phyloP scores from a whole-genome alignment of 2,888 invertebrate species.

The Pseudoips prasinana region DNA sequence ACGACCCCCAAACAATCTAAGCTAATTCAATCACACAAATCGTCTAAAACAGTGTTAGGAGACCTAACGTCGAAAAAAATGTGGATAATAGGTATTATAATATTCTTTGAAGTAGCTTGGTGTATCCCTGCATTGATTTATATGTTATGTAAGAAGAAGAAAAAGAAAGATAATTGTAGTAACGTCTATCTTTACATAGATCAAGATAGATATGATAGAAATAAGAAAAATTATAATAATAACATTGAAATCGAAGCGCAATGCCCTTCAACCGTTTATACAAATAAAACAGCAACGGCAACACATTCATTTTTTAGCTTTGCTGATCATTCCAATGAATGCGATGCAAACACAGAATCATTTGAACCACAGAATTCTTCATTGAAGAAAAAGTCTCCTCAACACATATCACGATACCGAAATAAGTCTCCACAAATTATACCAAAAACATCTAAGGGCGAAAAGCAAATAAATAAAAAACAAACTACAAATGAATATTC shows the following conservation, averaged over 20 bases:
- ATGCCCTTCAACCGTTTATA: constrained; percentile 7
- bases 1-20: neutral
- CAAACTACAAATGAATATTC: too few species aligned
- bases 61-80: constrained; percentile 47
- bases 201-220: too few species aligned
- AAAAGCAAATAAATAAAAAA: too few species aligned
- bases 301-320: constrained; percentile 11
- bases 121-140: constrained; percentile 51
- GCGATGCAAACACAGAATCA: too few species aligned
- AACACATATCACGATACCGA: neutral
- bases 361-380: constrained; percentile 8
- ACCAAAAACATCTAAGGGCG: too few species aligned
- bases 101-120: constrained; percentile 60
- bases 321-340: constrained; percentile 1
- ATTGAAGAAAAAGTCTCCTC: constrained; percentile 9
- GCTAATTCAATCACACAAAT: neutral
- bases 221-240: too few species aligned
- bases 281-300: constrained; percentile 14
- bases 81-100: constrained; percentile 45
- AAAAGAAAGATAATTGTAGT: constrained; percentile 23
- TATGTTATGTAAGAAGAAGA: constrained; percentile 30
- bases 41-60: constrained; percentile 17
- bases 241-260: neutral
- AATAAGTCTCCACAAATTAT: too few species aligned
- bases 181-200: constrained; percentile 29